Percentiles rank a stretch among this genome's conserved stretches.
phyloP scores from a whole-genome alignment of 2,797 vertebrate genomes.

The Phoeniculus purpureus region DNA sequence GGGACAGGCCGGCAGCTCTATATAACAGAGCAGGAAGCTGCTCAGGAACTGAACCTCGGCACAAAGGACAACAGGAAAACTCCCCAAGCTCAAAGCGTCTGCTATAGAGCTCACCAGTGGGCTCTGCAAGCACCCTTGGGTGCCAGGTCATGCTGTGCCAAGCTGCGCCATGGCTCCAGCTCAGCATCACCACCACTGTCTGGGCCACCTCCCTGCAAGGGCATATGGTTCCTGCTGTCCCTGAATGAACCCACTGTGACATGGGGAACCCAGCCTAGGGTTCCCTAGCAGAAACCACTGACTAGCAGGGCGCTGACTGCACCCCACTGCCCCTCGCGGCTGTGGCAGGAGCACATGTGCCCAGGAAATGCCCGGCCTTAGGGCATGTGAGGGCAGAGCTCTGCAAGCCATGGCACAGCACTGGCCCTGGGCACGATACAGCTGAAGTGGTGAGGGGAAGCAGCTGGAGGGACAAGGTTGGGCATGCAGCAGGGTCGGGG shows the following conservation, averaged over 20 bases:
- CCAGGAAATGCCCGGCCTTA: background rate
- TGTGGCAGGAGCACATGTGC: background rate
- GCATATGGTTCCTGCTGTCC: background rate
- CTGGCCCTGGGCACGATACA: fast-evolving
- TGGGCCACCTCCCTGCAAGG: background rate
- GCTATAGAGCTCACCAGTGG: background rate
- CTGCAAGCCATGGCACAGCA: background rate
- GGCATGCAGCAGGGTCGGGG: fast-evolving
- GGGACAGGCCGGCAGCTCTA: conserved; percentile 9
- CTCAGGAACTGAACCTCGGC: conserved; percentile 50
- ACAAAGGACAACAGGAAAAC: conserved; percentile 65
- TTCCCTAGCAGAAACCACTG: too few relatives aligned
- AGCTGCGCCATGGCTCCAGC: background rate
- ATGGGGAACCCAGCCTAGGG: fast-evolving
- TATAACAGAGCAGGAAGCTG: conserved; percentile 54
- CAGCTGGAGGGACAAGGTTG: background rate
- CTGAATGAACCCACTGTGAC: background rate
- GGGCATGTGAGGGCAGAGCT: background rate
- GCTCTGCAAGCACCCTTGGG: background rate
- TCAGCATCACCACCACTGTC: background rate
- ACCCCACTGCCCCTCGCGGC: fast-evolving
- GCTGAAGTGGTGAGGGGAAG: background rate
- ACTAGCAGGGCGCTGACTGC: background rate
- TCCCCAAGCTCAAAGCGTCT: background rate
- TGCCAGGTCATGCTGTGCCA: background rate